Conservation (phyloP, 2,797 vertebrate genomes). For the Geotrypetes seraphini region DNA sequence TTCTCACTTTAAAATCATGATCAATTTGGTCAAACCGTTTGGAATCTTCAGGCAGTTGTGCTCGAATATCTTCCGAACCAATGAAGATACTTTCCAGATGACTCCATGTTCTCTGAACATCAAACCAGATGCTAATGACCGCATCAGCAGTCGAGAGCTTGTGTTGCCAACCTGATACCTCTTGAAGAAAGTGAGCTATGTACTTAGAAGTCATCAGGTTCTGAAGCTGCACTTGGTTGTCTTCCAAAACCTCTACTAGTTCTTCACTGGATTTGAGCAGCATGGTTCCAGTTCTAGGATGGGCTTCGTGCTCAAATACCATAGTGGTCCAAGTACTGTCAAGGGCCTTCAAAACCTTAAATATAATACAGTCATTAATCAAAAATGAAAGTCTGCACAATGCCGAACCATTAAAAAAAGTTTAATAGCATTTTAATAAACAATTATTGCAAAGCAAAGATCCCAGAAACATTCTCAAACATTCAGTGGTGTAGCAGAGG, state of each 20-base stretch:
- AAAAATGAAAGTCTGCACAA: too few relatives aligned
- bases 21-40: slow-evolving; percentile 39
- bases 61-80: slow-evolving; percentile 48
- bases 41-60: slow-evolving; percentile 42
- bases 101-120: slow-evolving; percentile 57
- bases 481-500: too few relatives aligned
- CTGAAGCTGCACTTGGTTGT: slow-evolving; percentile 61
- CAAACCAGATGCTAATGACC: slow-evolving; percentile 50
- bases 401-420: too few relatives aligned
- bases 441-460: too few relatives aligned
- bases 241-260: slow-evolving; percentile 51
- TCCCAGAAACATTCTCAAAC: accelerated
- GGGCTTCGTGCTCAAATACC: slow-evolving; percentile 38
- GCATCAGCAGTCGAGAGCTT: slow-evolving; percentile 44
- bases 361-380: accelerated
- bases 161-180: slow-evolving; percentile 49
- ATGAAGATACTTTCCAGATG: slow-evolving; percentile 61
- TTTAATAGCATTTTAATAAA: accelerated
- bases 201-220: slow-evolving; percentile 54
- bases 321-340: slow-evolving; percentile 41
- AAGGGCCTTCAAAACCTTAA: slow-evolving; percentile 45
- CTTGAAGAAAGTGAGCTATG: slow-evolving; percentile 48
- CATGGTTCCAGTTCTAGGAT: slow-evolving; percentile 34
- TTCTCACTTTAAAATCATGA: slow-evolving; percentile 43
- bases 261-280: slow-evolving; percentile 39